Evolutionary conservation across 2,888 invertebrate species (phyloP).

Genomic region (Ochropleura plecta): DNA sequence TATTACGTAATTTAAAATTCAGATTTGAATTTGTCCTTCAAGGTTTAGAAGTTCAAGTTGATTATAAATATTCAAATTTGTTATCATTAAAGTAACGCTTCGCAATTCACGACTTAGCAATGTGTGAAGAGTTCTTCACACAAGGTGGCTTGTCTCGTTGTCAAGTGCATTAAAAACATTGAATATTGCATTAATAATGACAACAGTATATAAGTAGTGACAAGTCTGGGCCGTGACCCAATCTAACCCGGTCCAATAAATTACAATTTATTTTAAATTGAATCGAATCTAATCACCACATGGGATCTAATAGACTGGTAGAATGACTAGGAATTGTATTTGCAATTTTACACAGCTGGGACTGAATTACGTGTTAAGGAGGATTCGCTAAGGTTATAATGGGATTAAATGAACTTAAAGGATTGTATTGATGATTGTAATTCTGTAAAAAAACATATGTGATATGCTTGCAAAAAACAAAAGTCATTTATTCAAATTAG

Average conservation of each 20-base stretch:
- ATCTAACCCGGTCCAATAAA: constrained; percentile 30
- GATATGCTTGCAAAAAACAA: too few relatives aligned
- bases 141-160: not conserved
- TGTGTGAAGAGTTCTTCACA: constrained; percentile 32
- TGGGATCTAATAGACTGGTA: constrained; percentile 18
- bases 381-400: too few relatives aligned
- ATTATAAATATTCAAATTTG: constrained; percentile 26
- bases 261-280: constrained; percentile 35
- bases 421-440: too few relatives aligned
- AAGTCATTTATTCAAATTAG: too few relatives aligned
- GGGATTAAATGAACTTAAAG: too few relatives aligned
- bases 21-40: constrained; percentile 39
- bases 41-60: constrained; percentile 19
- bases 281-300: constrained; percentile 31
- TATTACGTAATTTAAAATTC: constrained; percentile 17
- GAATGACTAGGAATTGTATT: constrained; percentile 16
- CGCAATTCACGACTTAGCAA: constrained; percentile 8
- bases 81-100: constrained; percentile 7
- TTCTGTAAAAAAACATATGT: too few relatives aligned
- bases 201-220: constrained; percentile 23
- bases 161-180: constrained; percentile 43
- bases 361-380: not conserved
- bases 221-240: constrained; percentile 43
- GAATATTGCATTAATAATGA: constrained; percentile 29
- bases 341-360: constrained; percentile 2